Percentiles rank a stretch among this genome's conserved stretches.
These are phyloP conservation scores for Porites lutea DNA, from an alignment of 64 coral and sea anemone genomes.

Conservation along the genomic window DNA sequence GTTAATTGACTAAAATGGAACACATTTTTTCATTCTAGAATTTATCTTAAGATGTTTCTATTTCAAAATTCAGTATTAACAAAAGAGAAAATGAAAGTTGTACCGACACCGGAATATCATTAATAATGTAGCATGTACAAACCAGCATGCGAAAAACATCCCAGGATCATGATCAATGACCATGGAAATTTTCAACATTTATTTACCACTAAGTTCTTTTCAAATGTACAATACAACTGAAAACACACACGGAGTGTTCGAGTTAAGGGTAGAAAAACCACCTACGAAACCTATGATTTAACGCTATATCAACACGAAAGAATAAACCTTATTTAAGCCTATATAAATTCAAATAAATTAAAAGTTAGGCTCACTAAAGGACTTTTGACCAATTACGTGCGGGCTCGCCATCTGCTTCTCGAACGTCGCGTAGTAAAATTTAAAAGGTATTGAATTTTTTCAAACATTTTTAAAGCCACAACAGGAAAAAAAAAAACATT, in stretches of 20 bases:
- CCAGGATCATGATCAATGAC: neutral
- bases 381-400: no score
- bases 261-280: neutral
- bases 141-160: neutral
- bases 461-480: neutral
- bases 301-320: constrained; percentile 6
- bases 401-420: no score
- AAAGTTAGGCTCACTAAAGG: no score
- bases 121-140: constrained; percentile 3
- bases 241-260: neutral
- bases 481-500: constrained; percentile 17
- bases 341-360: neutral
- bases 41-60: neutral
- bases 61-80: neutral
- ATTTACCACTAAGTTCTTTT: neutral
- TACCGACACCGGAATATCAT: constrained; percentile 12
- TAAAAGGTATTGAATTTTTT: neutral
- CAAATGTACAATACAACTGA: neutral
- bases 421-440: neutral
- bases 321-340: constrained; percentile 44
- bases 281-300: neutral
- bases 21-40: neutral
- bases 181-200: neutral
- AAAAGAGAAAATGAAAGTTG: neutral
- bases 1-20: neutral